Percentiles rank a stretch among this genome's conserved stretches.
Conservation (phyloP, 2,888 invertebrate species). For the Melitaea athalia region DNA sequence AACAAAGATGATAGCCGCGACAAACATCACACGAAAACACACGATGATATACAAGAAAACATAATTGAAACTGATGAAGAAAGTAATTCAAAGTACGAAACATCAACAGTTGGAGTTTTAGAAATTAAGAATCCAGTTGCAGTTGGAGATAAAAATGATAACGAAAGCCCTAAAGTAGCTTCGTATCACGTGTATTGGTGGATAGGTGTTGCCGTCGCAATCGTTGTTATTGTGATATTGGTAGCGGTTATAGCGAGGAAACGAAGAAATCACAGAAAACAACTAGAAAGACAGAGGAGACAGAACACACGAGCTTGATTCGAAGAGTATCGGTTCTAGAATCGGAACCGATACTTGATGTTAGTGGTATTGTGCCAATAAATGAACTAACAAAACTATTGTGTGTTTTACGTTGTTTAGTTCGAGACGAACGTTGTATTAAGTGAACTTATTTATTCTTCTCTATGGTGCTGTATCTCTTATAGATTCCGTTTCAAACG, state of each 20-base stretch:
- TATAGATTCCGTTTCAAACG: conserved; percentile 36
- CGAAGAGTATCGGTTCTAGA: conserved; percentile 80
- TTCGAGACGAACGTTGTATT: conserved; percentile 23
- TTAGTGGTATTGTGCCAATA: conserved; percentile 69
- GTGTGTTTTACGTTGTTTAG: conserved; percentile 16
- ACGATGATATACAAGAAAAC: conserved; percentile 55
- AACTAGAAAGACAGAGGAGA: conserved; percentile 73
- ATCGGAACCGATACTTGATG: conserved; percentile 60
- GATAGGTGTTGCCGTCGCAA: conserved; percentile 75
- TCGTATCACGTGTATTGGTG: conserved; percentile 78
- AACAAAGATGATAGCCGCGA: conserved; percentile 43
- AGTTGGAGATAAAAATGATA: conserved; percentile 57
- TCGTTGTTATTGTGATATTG: conserved; percentile 66
- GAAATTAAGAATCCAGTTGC: conserved; percentile 72
- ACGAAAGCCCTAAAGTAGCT: conserved; percentile 61
- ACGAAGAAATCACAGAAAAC: conserved; percentile 77
- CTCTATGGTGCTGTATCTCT: conserved; percentile 44
- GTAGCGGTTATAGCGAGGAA: conserved; percentile 75
- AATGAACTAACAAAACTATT: conserved; percentile 9
- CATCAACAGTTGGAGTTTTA: conserved; percentile 73
- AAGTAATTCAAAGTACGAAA: conserved; percentile 62
- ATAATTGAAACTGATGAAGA: conserved; percentile 65
- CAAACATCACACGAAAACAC: conserved; percentile 40
- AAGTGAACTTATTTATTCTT: conserved; percentile 40
- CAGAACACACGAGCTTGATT: conserved; percentile 75